These are phyloP conservation scores for Nannospalax galili DNA, from an alignment of 2,113 vertebrate genomes.

Conservation along the genomic window DNA sequence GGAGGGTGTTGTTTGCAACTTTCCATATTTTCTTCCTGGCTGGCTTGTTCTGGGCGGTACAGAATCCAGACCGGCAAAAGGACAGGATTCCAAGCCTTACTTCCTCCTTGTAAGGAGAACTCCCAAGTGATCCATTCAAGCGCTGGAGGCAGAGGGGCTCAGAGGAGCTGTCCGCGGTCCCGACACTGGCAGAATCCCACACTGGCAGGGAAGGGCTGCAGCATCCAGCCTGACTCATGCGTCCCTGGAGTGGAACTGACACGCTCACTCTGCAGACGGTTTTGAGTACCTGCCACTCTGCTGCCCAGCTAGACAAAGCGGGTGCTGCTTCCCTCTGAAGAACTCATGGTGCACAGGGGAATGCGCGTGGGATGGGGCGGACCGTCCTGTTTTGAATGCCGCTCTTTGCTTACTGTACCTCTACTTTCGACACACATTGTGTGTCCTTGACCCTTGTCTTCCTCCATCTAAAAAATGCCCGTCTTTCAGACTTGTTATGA, in stretches of 20 bases:
- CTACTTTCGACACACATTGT: not conserved
- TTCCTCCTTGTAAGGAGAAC: not conserved
- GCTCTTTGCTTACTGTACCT: not conserved
- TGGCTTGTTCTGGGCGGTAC: not conserved
- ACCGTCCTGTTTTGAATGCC: fast-evolving
- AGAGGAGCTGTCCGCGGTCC: not conserved
- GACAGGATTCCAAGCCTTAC: not conserved
- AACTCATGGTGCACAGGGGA: not conserved
- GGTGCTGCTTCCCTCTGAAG: not conserved
- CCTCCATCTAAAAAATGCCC: not conserved
- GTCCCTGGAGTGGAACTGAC: not conserved
- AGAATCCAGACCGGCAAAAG: not conserved
- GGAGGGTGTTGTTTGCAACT: slow-evolving; percentile 34
- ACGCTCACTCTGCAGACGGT: not conserved
- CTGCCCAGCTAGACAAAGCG: not conserved
- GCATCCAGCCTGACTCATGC: fast-evolving
- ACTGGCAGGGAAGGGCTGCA: not conserved
- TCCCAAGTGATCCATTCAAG: fast-evolving
- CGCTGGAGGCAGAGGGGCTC: not conserved
- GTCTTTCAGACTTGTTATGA: not conserved
- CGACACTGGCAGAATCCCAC: fast-evolving
- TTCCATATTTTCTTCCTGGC: slow-evolving; percentile 33
- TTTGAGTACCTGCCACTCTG: not conserved
- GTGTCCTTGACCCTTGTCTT: not conserved
- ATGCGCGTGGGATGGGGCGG: not conserved